phyloP scores from a whole-genome alignment of 1,140 invertebrate genomes.

The Macrobrachium rosenbergii region DNA sequence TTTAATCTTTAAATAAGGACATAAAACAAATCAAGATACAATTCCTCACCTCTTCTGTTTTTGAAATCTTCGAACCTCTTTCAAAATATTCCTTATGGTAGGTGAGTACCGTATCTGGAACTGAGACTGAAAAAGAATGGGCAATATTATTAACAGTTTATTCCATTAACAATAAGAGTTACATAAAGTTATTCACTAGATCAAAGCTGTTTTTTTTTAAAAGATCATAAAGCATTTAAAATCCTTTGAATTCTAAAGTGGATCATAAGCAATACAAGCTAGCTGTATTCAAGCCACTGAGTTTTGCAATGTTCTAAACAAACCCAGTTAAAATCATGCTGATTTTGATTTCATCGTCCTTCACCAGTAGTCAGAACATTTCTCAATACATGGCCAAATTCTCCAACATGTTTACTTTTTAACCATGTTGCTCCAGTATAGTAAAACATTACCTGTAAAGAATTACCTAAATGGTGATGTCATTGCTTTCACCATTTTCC shows the following conservation, averaged over 20 bases:
- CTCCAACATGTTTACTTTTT: too few relatives aligned
- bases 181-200: background rate
- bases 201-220: background rate
- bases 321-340: background rate
- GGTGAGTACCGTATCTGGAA: slow-evolving; percentile 59
- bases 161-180: background rate
- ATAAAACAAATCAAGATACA: background rate
- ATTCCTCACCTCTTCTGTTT: slow-evolving; percentile 51
- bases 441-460: too few relatives aligned
- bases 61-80: slow-evolving; percentile 59
- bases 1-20: background rate
- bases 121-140: slow-evolving; percentile 45
- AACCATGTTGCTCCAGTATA: too few relatives aligned
- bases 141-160: background rate
- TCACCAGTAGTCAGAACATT: too few relatives aligned
- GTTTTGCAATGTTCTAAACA: too few relatives aligned
- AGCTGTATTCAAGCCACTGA: background rate
- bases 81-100: slow-evolving; percentile 55
- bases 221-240: too few relatives aligned
- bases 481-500: too few relatives aligned
- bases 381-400: too few relatives aligned
- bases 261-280: background rate
- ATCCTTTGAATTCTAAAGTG: too few relatives aligned
- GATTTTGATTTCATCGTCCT: too few relatives aligned
- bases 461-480: too few relatives aligned